Base-by-base conservation (phyloP, 2,113 vertebrate genomes). In the Platichthys stellatus region DNA sequence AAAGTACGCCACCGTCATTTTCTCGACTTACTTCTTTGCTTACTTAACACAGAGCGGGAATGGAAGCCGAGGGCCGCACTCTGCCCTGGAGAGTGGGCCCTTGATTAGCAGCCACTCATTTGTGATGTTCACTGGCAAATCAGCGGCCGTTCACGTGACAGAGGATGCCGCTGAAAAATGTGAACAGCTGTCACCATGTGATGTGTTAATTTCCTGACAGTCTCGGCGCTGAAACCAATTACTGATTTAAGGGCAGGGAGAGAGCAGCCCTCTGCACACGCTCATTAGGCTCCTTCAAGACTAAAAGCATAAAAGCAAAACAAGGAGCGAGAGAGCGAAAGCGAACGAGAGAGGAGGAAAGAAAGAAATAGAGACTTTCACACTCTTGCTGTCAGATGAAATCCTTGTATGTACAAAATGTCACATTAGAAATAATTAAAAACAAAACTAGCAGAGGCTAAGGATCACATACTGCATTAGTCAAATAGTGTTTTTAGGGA, bases 191-290 rank as follows among this genome's bases (percentile, higher is more conserved):
- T 98, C 98, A 97, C 94, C 89, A 93, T 97, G 96, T 99, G 97
- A 99, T 98, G 97, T 98, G 97, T 98, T 99, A 98, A 99, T 99
- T 98, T 98, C 95, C 96, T 97, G 97, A 99, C 98, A 98, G 97
- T 95, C 95, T 96, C 94, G 91, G 95, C 90, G 92, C 95, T 96
- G 96, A 97, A 98, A 97, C 97, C 98, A 99, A 98, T 99, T 99
- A 99, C 97, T 97, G 97, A 98, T 98, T 98, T 99, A 97, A 98
- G 97, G 97, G 96, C 97, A 98, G 93, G 90, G 94, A 96, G 94
- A 96, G 95, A 96, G 95, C 94, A 93, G 94, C 95, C 96, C 95
- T 96, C 94, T 95, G 94, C 93, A 95, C 95, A 95, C 94, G 96
- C 97, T 98, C 98, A 98, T 99, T 99, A 98, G 96, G 95, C 96